Conservation (phyloP, 2,888 invertebrate species). For the Stegophylla sp. region DNA sequence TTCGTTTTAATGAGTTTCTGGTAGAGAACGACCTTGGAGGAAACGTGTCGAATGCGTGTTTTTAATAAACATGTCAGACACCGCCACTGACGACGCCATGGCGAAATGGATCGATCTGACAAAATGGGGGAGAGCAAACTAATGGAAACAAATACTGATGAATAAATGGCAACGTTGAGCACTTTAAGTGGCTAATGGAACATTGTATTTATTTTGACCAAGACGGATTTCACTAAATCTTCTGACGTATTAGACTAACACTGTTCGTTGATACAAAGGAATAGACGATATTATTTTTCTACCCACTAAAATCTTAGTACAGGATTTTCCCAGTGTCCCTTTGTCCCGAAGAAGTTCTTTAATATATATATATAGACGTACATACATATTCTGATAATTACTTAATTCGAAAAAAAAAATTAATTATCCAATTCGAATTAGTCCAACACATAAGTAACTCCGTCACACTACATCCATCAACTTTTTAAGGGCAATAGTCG, state of each 20-base stretch:
- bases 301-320: neutral
- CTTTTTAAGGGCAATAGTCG: too few relatives aligned
- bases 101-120: slow-evolving; percentile 26
- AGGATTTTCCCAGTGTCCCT: too few relatives aligned
- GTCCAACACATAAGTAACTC: too few relatives aligned
- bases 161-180: neutral
- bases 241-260: neutral
- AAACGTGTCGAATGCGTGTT: slow-evolving; percentile 44
- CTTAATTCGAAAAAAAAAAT: too few relatives aligned
- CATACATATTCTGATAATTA: too few relatives aligned
- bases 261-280: neutral
- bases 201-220: neutral
- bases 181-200: neutral
- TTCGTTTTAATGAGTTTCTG: slow-evolving; percentile 49
- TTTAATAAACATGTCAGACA: slow-evolving; percentile 35
- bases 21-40: slow-evolving; percentile 32
- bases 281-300: neutral
- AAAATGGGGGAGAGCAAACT: neutral
- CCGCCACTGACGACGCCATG: slow-evolving; percentile 17
- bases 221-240: neutral
- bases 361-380: neutral
- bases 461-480: too few relatives aligned
- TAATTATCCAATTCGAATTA: too few relatives aligned
- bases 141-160: neutral
- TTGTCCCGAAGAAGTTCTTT: too few relatives aligned